phyloP scores from a whole-genome alignment of 2,888 invertebrate genomes.

The Andricus quercusramuli region DNA sequence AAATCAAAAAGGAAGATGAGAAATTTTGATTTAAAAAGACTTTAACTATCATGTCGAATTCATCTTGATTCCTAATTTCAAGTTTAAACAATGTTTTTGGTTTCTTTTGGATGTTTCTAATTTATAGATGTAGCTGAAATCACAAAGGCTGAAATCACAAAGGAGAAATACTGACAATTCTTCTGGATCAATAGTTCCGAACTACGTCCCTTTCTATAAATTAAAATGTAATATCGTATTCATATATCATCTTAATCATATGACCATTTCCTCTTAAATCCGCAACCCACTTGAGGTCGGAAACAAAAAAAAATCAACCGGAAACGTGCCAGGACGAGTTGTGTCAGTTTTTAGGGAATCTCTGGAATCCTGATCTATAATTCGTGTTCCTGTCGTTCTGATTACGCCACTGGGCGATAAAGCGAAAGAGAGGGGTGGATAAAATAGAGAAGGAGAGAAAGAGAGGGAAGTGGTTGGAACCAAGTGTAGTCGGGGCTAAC shows the following conservation, averaged over 20 bases:
- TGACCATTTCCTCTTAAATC: not conserved
- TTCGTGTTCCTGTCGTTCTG: slow-evolving; percentile 38
- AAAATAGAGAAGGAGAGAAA: slow-evolving; percentile 46
- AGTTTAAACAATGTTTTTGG: no score
- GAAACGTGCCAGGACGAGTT: slow-evolving; percentile 29
- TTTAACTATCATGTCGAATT: no score
- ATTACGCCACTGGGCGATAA: slow-evolving; percentile 54
- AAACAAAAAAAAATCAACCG: slow-evolving; percentile 13
- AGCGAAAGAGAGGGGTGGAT: slow-evolving; percentile 53
- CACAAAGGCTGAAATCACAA: no score
- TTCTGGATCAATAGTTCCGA: no score
- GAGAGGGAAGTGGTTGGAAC: slow-evolving; percentile 55
- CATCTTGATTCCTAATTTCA: no score
- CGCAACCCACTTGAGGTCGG: not conserved
- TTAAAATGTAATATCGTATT: not conserved
- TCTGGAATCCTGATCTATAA: slow-evolving; percentile 42
- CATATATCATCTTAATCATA: not conserved
- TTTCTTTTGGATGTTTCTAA: no score
- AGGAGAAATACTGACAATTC: no score
- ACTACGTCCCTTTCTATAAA: not conserved
- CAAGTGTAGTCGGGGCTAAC: slow-evolving; percentile 60
- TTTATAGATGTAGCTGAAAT: no score
- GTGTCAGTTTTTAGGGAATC: slow-evolving; percentile 31
- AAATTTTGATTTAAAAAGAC: no score
- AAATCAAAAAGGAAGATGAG: no score